Evolutionary conservation across 2,113 vertebrate genomes (phyloP).

Genomic region (Mobula birostris): DNA sequence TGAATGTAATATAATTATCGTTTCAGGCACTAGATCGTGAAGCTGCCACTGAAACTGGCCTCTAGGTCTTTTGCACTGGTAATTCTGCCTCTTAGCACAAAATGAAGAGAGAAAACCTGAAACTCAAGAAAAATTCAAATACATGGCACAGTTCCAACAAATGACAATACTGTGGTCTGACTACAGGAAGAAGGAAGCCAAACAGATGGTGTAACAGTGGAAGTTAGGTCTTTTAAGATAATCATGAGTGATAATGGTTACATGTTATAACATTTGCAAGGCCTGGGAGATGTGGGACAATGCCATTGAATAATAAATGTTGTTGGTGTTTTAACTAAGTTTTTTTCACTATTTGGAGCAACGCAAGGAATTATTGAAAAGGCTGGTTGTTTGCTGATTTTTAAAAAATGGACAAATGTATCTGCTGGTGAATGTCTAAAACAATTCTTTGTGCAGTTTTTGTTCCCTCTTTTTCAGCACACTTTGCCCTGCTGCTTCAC

Average conservation of each 20-base stretch:
- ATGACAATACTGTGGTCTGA: neutral
- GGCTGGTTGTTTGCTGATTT: neutral
- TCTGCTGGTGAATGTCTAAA: neutral
- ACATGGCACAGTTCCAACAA: constrained; percentile 7
- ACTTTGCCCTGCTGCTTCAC: neutral
- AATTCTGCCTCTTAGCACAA: neutral
- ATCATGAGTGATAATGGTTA: neutral
- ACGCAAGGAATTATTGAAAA: neutral
- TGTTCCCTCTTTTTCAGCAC: neutral
- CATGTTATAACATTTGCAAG: neutral
- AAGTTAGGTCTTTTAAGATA: constrained; percentile 34
- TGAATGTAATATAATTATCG: neutral
- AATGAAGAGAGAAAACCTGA: neutral
- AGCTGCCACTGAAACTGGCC: neutral
- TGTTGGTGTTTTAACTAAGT: neutral
- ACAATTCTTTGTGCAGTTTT: neutral
- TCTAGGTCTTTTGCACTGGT: neutral
- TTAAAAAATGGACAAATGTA: neutral
- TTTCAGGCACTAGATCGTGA: neutral
- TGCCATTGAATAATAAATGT: neutral
- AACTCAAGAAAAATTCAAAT: neutral
- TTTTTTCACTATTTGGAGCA: neutral
- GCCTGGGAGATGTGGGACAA: neutral
- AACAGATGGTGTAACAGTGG: constrained; percentile 25
- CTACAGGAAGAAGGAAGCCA: constrained; percentile 16